Conservation (phyloP, 2,888 invertebrate species). For the Psococerastis gibbosa region DNA sequence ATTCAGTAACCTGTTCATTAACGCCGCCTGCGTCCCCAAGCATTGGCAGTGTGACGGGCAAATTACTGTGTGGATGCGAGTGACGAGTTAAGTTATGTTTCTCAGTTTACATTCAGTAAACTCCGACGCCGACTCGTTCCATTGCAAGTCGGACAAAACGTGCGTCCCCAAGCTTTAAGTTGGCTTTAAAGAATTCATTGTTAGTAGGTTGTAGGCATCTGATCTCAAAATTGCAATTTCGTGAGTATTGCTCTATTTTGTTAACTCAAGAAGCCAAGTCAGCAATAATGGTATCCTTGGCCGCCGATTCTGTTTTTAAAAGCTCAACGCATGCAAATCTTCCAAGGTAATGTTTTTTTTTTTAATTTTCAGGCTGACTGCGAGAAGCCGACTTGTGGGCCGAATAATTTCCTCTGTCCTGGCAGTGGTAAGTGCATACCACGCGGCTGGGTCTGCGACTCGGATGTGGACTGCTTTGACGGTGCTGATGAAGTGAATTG, state of each 20-base stretch:
- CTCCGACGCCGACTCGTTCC: slow-evolving; percentile 36
- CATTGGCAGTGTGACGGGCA: slow-evolving; percentile 45
- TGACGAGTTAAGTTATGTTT: slow-evolving; percentile 36
- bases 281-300: too few relatives aligned
- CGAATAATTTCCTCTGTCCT: slow-evolving; percentile 35
- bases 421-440: slow-evolving; percentile 41
- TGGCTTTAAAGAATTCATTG: too few relatives aligned
- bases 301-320: too few relatives aligned
- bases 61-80: slow-evolving; percentile 46
- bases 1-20: too few relatives aligned
- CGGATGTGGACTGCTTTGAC: slow-evolving; percentile 39
- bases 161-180: slow-evolving; percentile 40
- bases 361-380: slow-evolving; percentile 23
- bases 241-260: too few relatives aligned
- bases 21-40: slow-evolving; percentile 39
- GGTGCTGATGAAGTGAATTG: slow-evolving; percentile 42
- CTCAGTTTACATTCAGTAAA: too few relatives aligned
- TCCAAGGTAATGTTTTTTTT: too few relatives aligned
- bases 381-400: slow-evolving; percentile 29
- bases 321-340: too few relatives aligned
- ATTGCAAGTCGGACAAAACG: slow-evolving; percentile 33
- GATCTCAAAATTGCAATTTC: too few relatives aligned
- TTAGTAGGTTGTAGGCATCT: too few relatives aligned
- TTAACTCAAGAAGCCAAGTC: too few relatives aligned
- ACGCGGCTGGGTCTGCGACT: slow-evolving; percentile 40